Base-by-base conservation (phyloP, 2,113 vertebrate species). In the Dipodomys stephensi region DNA sequence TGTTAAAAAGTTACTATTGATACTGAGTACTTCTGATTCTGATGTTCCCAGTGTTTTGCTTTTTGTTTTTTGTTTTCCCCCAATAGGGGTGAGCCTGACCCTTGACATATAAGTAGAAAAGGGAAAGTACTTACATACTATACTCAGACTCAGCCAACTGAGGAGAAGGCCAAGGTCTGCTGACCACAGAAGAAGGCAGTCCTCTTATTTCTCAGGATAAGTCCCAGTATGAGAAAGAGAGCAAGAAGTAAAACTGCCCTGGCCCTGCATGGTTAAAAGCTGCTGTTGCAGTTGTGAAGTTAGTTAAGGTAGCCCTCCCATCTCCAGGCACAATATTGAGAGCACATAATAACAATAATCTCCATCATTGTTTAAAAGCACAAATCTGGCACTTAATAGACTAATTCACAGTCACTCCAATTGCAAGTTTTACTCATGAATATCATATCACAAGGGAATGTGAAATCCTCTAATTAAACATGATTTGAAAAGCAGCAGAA, bases 381-480 rank as follows among this genome's bases (percentile, higher is more conserved):
- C 94, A 96, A 89, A 95, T 91, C 89, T 96, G 93, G 73, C 81
- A 57, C 83, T 92, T 90, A 96, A 86, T 95, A 90, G 93, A 94
- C 83, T 97, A 94, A 95, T 95, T 97, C 82, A 84, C 39, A 81
- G 87, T 96, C 95, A 93, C 82, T 95, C 89, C 94, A 96, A 20
- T 95, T 86, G 81, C 85, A 96, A 87, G 95, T 96, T 94, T 90
- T 95, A 57, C 69, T 95, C 92, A 89, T 95, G 94, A 93, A 88
- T 96, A 93, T 96, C 95, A 10, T 92, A 94, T 93, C 94, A 95
- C 90, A 85, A 90, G 95, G 96, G 96, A 93, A 95, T 94, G 91
- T 95, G 95, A 96, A 96, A 97, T 96, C 93, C 95, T 97, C 93
- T 97, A 96, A 96, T 97, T 97, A 95, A 96, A 96, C 95, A 94